Evolutionary conservation across 2,113 vertebrate species (phyloP), one percentile per base, ranked within the genome.

Genomic region (Gorilla gorilla): DNA sequence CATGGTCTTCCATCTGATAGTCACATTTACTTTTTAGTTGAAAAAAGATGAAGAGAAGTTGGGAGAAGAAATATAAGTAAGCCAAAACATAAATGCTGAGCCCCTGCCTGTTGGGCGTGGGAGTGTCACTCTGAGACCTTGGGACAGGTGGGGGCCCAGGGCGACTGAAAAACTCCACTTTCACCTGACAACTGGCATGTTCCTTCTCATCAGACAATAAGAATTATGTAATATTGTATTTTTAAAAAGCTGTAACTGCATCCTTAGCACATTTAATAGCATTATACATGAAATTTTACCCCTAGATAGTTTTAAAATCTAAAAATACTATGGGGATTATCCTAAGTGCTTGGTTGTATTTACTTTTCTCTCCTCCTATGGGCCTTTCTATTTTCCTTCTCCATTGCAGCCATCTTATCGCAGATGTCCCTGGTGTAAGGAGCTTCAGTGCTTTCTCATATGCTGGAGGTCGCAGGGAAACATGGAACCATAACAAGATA

Each of bases 401-500:
- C 64, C 27, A 25, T 57, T 43, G 43, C 45, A 57, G 48, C 40
- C 5, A 9, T 52, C 38, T 52, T 48, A n/a, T 0, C 7, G 32
- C 18, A 35, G 18, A 17, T 4, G 25, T 32, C 52, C 14, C n/a
- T 73, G 27, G 5, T 0, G 22, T 23, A 23, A 64, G 11, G 78
- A 27, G 27, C 40, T 38, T 22, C 10, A 25, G 6, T 22, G 16
- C 64, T 72, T 88, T 1, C 17, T 32, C 8, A 25, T 48, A 13
- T 2, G 0, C 3, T 35, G 64, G 81, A 72, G 84, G 84, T 0
- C 6, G 8, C 55, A 75, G 40, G 14, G 8, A 14, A 59, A n/a
- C 4, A 16, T 55, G 25, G 12, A 38, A 2, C 1, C 0, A 9
- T 30, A 13, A 6, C 2, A 6, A 7, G 0, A 14, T 32, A 38